A percentile compares a stretch with the other conserved stretches of the same genome.
phyloP scores from a whole-genome alignment of 2,113 vertebrate genomes.

The Hymenochirus boettgeri region DNA sequence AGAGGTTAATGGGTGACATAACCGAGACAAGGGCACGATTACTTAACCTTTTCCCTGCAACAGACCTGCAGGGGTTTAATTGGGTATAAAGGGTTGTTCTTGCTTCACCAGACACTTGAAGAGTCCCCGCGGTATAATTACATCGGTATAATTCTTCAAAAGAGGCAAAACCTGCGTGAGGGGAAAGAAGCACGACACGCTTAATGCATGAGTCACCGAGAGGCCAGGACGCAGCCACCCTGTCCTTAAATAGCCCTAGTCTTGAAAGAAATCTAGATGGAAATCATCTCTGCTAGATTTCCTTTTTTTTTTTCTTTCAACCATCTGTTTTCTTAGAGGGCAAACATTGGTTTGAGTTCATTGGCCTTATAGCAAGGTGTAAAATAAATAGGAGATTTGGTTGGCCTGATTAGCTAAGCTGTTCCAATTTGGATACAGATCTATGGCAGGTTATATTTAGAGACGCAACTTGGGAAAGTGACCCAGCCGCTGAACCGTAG shows the following conservation, averaged over 20 bases:
- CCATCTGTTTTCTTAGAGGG: background rate
- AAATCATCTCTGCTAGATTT: background rate
- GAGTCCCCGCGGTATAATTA: slow-evolving; percentile 15
- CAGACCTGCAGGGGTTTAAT: slow-evolving; percentile 10
- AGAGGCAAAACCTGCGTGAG: slow-evolving; percentile 17
- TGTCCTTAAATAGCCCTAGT: slow-evolving; percentile 28
- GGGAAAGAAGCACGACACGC: background rate
- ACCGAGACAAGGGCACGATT: background rate
- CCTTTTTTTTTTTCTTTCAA: slow-evolving; percentile 38
- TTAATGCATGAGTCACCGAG: slow-evolving; percentile 3
- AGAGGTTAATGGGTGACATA: background rate
- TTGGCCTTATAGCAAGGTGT: too few species aligned
- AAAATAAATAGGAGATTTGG: too few species aligned
- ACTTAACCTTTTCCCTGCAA: slow-evolving; percentile 5
- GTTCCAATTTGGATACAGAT: too few species aligned
- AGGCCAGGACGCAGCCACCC: background rate
- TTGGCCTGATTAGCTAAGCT: too few species aligned
- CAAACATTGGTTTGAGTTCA: too few species aligned
- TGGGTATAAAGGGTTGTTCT: slow-evolving; percentile 2
- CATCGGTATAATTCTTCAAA: slow-evolving; percentile 28
- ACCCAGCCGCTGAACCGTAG: too few species aligned
- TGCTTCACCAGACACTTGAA: background rate
- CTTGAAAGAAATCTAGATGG: slow-evolving; percentile 4
- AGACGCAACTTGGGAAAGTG: too few species aligned
- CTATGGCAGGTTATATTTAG: too few species aligned